Evolutionary conservation across 2,888 invertebrate species (phyloP), one percentile per base, ranked within the genome.

Genomic region (Phyllotreta striolata): DNA sequence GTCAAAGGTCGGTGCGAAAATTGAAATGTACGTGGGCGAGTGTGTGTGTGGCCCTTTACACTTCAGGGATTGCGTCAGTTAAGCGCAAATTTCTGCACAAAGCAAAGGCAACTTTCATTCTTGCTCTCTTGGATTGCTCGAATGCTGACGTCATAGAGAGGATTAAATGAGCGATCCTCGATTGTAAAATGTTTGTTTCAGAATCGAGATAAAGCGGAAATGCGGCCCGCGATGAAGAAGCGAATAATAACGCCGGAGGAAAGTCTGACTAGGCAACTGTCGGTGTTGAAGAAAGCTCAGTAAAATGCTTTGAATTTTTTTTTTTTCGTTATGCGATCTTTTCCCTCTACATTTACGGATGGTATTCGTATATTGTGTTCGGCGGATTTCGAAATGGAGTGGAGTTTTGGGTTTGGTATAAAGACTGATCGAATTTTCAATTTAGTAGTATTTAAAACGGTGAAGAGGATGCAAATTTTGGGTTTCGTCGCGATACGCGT

Each of bases 241-340:
- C 84, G 89, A 62, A 89, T 87, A 76, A 84, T 89, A 51, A 84
- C 87, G 1, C 85, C 84, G 66, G 89, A 89, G 77, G 86, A 87
- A 60, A 87, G 85, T 72, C 82, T 89, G 59, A 88, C 87, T 3
- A 82, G 85, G 46, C 88, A 89, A 79, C 84, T 89, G 57, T 84
- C 87, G 70, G 86, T 87, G 58, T 82, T 89, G 59, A 89, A 89
- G 79, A 87, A 87, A 77, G 79, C 84, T 55, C 86, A 87, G 77
- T 87, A 87, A 66, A 65, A 56, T 39, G n/a, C 8, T 37, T 46
- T 41, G 8, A 55, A 37, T 43, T 47, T 40, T 54, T 57, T 56
- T 5, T n/a, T 40, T 55, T 37, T 6, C 35, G 47, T 59, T 54
- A 57, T 46, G 59, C 64, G 43, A 47, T 35, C 46, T n/a, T 57